Evolutionary conservation across 92 coral and sea anemone genomes (phyloP).

Genomic region (Epizoanthus fatuus): DNA sequence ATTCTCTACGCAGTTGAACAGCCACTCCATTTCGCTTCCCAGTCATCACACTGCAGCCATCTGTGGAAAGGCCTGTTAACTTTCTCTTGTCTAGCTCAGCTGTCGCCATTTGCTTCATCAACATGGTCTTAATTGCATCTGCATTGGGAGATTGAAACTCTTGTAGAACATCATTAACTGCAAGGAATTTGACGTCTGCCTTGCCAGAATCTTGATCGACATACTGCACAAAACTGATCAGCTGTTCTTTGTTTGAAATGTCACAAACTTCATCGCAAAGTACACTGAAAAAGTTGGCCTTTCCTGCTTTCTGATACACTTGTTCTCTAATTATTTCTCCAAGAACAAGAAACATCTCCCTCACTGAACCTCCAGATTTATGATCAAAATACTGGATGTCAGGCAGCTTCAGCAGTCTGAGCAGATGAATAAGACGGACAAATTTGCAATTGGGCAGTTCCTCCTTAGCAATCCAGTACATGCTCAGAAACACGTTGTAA

Average conservation of each 20-base stretch:
- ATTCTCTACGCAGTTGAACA: constrained; percentile 47
- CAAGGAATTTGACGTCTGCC: constrained; percentile 43
- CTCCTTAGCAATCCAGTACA: constrained; percentile 64
- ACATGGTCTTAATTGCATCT: constrained; percentile 27
- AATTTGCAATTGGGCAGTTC: constrained; percentile 67
- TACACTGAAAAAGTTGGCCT: constrained; percentile 28
- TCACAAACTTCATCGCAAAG: constrained; percentile 54
- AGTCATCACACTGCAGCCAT: constrained; percentile 74
- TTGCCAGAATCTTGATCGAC: constrained; percentile 42
- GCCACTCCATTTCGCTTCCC: constrained; percentile 73
- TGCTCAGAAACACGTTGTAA: constrained; percentile 35
- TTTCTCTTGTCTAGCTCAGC: constrained; percentile 12
- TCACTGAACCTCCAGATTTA: constrained; percentile 21
- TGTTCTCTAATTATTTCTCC: constrained; percentile 43
- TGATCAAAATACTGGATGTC: constrained; percentile 32
- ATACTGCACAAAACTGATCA: constrained; percentile 52
- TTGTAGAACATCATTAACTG: constrained; percentile 48
- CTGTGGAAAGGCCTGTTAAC: constrained; percentile 53
- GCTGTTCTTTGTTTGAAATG: constrained; percentile 45
- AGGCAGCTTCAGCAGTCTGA: constrained; percentile 17
- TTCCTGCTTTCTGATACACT: constrained; percentile 21
- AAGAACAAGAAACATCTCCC: constrained; percentile 45
- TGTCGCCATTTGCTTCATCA: constrained; percentile 39
- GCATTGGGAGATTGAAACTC: constrained; percentile 56
- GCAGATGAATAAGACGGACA: constrained; percentile 24